These are phyloP conservation scores for Zalophus californianus DNA, from an alignment of 2,797 vertebrate species.

Conservation along the genomic window DNA sequence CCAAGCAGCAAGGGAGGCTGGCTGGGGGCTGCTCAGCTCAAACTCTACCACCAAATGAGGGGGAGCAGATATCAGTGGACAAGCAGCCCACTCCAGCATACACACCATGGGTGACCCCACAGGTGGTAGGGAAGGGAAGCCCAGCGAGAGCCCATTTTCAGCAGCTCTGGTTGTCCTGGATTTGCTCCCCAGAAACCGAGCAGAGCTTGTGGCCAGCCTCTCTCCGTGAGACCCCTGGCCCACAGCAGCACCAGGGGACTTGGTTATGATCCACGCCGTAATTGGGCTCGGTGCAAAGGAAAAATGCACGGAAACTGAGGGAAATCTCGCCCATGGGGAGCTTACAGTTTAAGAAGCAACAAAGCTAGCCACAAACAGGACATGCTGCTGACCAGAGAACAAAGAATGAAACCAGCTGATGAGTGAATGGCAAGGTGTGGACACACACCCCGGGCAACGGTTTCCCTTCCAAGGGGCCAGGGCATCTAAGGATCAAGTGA, in stretches of 20 bases:
- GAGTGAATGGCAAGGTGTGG: background rate
- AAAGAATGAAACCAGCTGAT: background rate
- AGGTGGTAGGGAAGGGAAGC: background rate
- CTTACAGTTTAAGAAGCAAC: background rate
- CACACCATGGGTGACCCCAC: background rate
- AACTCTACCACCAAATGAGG: background rate
- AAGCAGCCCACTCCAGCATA: background rate
- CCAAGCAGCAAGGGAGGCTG: background rate
- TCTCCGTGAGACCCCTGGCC: background rate
- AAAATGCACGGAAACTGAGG: background rate
- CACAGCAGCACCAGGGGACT: background rate
- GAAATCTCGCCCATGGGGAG: background rate
- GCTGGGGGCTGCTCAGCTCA: background rate
- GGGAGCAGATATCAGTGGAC: too few relatives aligned
- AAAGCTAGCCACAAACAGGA: background rate
- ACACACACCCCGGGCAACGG: background rate
- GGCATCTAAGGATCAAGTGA: background rate
- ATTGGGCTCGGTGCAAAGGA: background rate
- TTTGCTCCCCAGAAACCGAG: background rate
- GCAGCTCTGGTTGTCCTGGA: background rate
- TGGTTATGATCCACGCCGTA: background rate
- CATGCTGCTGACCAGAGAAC: background rate
- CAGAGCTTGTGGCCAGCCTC: background rate
- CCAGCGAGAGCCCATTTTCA: background rate
- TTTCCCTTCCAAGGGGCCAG: background rate